Evolutionary conservation across 1,140 invertebrate genomes (phyloP).

Genomic region (Bombyx mandarina): DNA sequence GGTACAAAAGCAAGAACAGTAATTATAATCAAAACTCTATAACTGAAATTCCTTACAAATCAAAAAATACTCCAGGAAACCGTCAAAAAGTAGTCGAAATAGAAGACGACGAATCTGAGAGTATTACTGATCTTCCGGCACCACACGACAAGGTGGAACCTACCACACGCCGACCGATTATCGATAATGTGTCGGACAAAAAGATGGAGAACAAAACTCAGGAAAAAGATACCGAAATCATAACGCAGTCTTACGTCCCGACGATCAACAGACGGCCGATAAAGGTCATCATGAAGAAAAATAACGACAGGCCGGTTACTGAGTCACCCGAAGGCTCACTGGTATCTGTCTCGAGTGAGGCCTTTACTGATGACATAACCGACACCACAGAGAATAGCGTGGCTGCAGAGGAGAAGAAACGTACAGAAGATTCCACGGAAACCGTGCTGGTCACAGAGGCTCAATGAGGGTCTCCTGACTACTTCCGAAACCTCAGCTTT

Average conservation of each 20-base stretch:
- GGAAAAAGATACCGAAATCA: conserved; percentile 60
- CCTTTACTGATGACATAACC: conserved; percentile 12
- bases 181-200: conserved; percentile 51
- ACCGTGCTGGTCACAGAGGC: conserved; percentile 18
- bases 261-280: conserved; percentile 46
- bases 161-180: conserved; percentile 52
- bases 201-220: conserved; percentile 34
- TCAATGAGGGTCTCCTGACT: conserved; percentile 28
- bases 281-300: conserved; percentile 49
- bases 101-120: conserved; percentile 51
- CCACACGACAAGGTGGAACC: conserved; percentile 56
- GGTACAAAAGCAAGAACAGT: conserved; percentile 60
- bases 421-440: conserved; percentile 14
- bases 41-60: conserved; percentile 49
- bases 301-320: conserved; percentile 21
- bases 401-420: conserved; percentile 11
- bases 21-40: conserved; percentile 59
- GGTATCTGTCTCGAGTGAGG: conserved; percentile 14
- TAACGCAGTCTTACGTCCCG: conserved; percentile 54
- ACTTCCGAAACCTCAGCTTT: conserved; percentile 45
- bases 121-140: conserved; percentile 48
- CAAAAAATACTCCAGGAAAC: conserved; percentile 24
- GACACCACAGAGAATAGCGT: conserved; percentile 4
- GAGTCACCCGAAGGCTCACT: conserved; percentile 4
- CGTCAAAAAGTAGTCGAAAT: conserved; percentile 54